These are phyloP conservation scores for Ectropis crepuscularia DNA, from an alignment of 2,888 invertebrate species.

Conservation along the genomic window DNA sequence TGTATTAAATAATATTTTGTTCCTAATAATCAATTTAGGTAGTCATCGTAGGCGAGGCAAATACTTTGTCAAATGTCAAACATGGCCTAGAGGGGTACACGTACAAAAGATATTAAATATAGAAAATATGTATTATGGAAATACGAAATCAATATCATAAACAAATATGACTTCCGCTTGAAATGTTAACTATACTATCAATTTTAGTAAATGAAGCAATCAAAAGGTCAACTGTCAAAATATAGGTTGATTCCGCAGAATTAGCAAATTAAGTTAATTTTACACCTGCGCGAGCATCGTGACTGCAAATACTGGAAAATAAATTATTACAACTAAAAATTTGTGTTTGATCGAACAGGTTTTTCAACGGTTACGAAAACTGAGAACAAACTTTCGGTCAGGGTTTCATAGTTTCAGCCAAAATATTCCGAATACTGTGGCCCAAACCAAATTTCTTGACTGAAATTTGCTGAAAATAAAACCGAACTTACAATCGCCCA, in stretches of 20 bases:
- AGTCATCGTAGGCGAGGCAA: neutral
- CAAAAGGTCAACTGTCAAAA: slow-evolving; percentile 44
- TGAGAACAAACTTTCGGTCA: too few relatives aligned
- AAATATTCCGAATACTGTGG: too few relatives aligned
- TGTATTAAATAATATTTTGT: neutral
- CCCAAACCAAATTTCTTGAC: too few relatives aligned
- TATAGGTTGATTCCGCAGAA: slow-evolving; percentile 42
- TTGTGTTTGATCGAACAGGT: too few relatives aligned
- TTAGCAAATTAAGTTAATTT: slow-evolving; percentile 27
- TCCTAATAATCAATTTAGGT: neutral
- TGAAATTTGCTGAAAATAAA: too few relatives aligned
- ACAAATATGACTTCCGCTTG: slow-evolving; percentile 30
- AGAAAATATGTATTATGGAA: slow-evolving; percentile 6
- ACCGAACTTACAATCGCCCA: too few relatives aligned
- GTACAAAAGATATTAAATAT: too few relatives aligned
- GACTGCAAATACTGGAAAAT: slow-evolving; percentile 1
- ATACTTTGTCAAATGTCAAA: slow-evolving; percentile 12
- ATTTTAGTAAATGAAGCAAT: slow-evolving; percentile 41
- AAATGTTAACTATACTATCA: slow-evolving; percentile 39
- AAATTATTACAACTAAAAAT: too few relatives aligned
- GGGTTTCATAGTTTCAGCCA: too few relatives aligned
- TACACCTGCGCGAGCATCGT: slow-evolving; percentile 2
- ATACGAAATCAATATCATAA: slow-evolving; percentile 20
- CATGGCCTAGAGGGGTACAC: slow-evolving; percentile 13
- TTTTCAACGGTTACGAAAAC: too few relatives aligned